Conservation (phyloP, 2,888 invertebrate genomes). For the Tenthredo mesomela region DNA sequence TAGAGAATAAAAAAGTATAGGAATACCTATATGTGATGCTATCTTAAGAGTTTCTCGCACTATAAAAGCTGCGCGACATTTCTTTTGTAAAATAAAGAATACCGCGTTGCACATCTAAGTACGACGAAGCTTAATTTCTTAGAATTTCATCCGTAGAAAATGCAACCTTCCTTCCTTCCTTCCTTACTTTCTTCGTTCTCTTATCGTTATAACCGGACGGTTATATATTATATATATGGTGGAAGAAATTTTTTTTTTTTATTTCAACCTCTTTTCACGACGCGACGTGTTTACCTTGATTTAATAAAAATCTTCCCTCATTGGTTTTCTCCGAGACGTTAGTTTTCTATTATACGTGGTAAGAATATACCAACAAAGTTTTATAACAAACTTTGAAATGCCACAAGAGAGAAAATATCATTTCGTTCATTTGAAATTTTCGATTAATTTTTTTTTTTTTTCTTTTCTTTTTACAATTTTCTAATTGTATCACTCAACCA, state of each 20-base stretch:
- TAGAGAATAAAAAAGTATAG: background rate
- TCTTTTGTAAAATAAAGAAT: slow-evolving; percentile 29
- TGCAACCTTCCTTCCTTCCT: background rate
- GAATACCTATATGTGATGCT: background rate
- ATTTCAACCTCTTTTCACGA: background rate
- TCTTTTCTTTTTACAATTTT: no score
- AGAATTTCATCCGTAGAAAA: slow-evolving; percentile 20
- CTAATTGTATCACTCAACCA: background rate
- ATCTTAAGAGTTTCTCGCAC: background rate
- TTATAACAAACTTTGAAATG: no score
- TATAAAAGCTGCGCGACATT: background rate
- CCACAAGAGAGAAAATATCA: no score
- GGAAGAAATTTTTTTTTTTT: background rate
- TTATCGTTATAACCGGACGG: background rate
- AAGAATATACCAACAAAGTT: no score
- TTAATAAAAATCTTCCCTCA: background rate
- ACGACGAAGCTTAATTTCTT: slow-evolving; percentile 23
- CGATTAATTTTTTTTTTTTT: no score
- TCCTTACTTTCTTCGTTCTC: background rate
- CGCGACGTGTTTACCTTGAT: background rate
- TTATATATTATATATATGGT: background rate
- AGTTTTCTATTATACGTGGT: background rate
- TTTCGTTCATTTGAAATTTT: no score
- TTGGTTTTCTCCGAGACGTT: background rate
- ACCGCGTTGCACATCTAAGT: background rate